Conservation (phyloP, 2,113 vertebrate species). For the Galemys pyrenaicus region DNA sequence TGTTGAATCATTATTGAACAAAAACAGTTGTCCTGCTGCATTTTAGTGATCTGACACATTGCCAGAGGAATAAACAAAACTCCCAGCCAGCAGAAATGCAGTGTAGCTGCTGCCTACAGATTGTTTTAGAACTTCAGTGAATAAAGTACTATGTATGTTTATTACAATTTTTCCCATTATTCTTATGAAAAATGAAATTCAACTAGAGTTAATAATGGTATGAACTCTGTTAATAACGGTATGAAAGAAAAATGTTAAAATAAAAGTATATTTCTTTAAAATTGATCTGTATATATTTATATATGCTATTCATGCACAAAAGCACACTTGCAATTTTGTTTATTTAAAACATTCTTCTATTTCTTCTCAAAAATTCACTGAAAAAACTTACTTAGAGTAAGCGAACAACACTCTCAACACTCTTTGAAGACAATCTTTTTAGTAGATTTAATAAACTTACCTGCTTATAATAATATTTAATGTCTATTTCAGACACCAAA, state of each 20-base stretch:
- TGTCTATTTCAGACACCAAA: background rate
- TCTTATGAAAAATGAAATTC: background rate
- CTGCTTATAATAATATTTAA: background rate
- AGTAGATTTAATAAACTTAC: background rate
- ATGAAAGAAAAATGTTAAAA: conserved; percentile 8
- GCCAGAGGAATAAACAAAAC: background rate
- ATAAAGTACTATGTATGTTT: background rate
- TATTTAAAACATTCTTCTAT: background rate
- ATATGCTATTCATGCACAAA: background rate
- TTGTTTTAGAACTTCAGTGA: background rate
- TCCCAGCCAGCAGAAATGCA: background rate
- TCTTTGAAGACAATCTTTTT: background rate
- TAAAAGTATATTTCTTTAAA: background rate
- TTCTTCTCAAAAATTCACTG: conserved; percentile 2
- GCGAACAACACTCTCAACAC: background rate
- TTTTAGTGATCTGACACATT: background rate
- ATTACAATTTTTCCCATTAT: conserved; percentile 7
- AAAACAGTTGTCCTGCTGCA: background rate
- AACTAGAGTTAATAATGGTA: background rate
- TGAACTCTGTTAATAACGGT: too few species aligned
- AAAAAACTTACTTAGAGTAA: background rate
- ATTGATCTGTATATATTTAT: background rate
- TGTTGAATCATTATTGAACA: background rate
- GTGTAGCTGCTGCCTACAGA: background rate
- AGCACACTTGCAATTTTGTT: background rate